Evolutionary conservation across 2,888 invertebrate species (phyloP).

Genomic region (Agonopterix heracliana): DNA sequence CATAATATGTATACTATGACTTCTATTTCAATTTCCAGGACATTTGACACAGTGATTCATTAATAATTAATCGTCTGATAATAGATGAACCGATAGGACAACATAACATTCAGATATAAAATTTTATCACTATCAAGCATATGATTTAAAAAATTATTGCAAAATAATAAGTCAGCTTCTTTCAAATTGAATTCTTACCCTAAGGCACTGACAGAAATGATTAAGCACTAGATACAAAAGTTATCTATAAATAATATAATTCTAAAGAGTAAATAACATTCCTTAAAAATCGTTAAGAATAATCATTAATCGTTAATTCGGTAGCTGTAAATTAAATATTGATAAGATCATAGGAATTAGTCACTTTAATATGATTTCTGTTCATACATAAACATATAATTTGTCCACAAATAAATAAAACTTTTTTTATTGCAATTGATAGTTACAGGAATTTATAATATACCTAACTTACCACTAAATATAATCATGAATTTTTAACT

Average conservation of each 20-base stretch:
- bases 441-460: constrained; percentile 8
- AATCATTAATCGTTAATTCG: constrained; percentile 45
- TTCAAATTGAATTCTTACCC: constrained; percentile 57
- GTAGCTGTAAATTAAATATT: constrained; percentile 31
- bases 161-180: constrained; percentile 46
- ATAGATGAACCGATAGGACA: neutral
- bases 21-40: constrained; percentile 40
- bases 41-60: constrained; percentile 59
- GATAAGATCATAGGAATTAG: constrained; percentile 3
- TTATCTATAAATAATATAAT: constrained; percentile 54
- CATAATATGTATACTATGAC: constrained; percentile 19
- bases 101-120: constrained; percentile 29
- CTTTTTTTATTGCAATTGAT: constrained; percentile 5
- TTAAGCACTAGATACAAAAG: constrained; percentile 57
- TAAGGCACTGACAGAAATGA: constrained; percentile 70
- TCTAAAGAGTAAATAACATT: constrained; percentile 68
- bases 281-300: constrained; percentile 55
- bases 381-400: too few species aligned
- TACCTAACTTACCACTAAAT: neutral
- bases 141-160: constrained; percentile 35
- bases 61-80: constrained; percentile 14
- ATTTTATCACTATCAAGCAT: constrained; percentile 35
- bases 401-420: too few species aligned
- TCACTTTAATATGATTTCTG: neutral
- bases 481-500: constrained; percentile 13